phyloP scores from a whole-genome alignment of 2,113 vertebrate species.

The Crypturellus undulatus region DNA sequence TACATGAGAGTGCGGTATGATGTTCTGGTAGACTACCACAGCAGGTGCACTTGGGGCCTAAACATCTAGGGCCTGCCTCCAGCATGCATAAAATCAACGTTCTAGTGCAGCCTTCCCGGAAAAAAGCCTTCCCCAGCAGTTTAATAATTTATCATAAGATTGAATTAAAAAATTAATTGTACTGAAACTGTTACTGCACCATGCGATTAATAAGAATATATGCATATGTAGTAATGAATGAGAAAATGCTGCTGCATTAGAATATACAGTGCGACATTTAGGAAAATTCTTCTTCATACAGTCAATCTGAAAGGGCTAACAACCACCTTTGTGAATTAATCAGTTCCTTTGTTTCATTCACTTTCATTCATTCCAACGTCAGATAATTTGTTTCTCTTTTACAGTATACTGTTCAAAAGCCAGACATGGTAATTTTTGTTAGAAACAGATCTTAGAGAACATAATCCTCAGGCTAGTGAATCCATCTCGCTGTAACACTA shows the following conservation, averaged over 20 bases:
- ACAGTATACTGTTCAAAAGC: conserved; percentile 11
- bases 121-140: not conserved
- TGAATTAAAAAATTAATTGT: conserved; percentile 19
- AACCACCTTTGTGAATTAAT: not conserved
- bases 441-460: conserved; percentile 10
- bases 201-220: conserved; percentile 9
- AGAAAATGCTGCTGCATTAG: not conserved
- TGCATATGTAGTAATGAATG: not conserved
- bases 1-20: conserved; percentile 77
- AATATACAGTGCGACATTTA: not conserved
- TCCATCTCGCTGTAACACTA: not conserved
- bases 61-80: conserved; percentile 76
- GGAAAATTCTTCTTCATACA: conserved; percentile 3
- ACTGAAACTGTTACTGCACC: not conserved
- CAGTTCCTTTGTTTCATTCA: conserved; percentile 38
- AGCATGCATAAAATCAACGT: conserved; percentile 78
- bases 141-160: conserved; percentile 15
- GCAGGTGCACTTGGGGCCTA: conserved; percentile 83
- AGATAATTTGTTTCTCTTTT: conserved; percentile 21
- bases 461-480: not conserved
- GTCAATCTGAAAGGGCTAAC: not conserved
- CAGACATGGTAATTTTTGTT: conserved; percentile 48
- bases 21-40: conserved; percentile 86
- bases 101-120: not conserved
- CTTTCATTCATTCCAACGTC: not conserved